These are phyloP conservation scores for Neoseiulus cucumeris DNA, from an alignment of 1,140 invertebrate genomes.

Conservation along the genomic window DNA sequence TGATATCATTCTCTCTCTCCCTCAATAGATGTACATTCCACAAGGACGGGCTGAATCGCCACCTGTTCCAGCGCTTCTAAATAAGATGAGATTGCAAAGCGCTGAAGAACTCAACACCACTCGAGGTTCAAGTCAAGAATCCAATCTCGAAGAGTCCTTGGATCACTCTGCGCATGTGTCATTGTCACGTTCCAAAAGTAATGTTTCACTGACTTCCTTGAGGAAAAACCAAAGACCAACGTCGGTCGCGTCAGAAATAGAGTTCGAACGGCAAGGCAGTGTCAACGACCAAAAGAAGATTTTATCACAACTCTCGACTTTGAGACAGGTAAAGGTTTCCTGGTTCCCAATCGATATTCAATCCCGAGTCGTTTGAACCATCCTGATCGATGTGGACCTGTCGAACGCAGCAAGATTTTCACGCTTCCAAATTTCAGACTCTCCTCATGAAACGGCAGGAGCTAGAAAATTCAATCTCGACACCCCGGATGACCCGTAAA, in stretches of 20 bases:
- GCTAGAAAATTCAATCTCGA: conserved; percentile 6
- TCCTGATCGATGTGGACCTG: too few species aligned
- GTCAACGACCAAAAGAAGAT: conserved; percentile 2
- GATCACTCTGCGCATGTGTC: too few species aligned
- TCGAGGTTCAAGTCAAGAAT: background rate
- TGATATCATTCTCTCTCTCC: too few species aligned
- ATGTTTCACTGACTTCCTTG: too few species aligned
- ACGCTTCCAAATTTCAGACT: background rate
- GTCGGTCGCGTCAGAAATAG: too few species aligned
- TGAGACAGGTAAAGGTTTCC: background rate
- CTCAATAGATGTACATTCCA: conserved; percentile 3
- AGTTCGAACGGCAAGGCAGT: too few species aligned
- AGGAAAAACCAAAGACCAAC: too few species aligned
- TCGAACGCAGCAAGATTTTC: too few species aligned
- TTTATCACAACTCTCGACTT: background rate
- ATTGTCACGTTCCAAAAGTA: too few species aligned
- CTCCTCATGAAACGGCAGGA: background rate
- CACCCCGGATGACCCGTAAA: background rate
- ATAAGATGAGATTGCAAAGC: background rate
- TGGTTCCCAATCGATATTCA: too few species aligned
- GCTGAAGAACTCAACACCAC: background rate
- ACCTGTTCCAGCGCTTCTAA: background rate
- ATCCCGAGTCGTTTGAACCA: too few species aligned
- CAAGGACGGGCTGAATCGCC: background rate
- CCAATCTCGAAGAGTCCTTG: too few species aligned